Conservation (phyloP, 2,113 vertebrate genomes). For the Pagrus major region DNA sequence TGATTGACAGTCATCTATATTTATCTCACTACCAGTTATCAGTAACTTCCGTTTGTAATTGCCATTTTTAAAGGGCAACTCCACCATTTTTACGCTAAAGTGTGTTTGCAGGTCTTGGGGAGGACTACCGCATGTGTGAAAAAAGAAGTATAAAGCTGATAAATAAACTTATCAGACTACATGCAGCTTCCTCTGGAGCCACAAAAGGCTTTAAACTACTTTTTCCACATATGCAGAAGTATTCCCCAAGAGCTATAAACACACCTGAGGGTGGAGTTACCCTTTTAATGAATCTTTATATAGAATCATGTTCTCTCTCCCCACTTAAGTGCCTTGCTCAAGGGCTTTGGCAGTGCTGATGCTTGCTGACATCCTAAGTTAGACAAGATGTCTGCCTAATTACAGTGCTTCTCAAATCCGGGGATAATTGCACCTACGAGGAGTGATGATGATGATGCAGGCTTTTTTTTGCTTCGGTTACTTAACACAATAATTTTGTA, state of each 20-base stretch:
- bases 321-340: neutral
- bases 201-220: too few relatives aligned
- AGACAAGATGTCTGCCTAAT: constrained; percentile 8
- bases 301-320: neutral
- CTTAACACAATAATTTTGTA: neutral
- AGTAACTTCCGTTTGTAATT: neutral
- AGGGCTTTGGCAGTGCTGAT: constrained; percentile 24
- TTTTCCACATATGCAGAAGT: too few relatives aligned
- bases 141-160: too few relatives aligned
- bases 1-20: constrained; percentile 1
- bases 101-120: too few relatives aligned
- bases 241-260: too few relatives aligned
- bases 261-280: too few relatives aligned
- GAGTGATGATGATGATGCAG: constrained; percentile 12
- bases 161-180: too few relatives aligned
- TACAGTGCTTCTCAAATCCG: neutral
- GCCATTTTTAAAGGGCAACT: too few relatives aligned
- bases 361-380: constrained; percentile 10
- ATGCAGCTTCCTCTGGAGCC: too few relatives aligned
- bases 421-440: neutral
- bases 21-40: neutral
- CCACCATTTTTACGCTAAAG: too few relatives aligned
- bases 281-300: neutral
- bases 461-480: neutral
- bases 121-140: too few relatives aligned